Evolutionary conservation across 1,140 invertebrate genomes (phyloP).

Genomic region (Euwallacea fornicatus): DNA sequence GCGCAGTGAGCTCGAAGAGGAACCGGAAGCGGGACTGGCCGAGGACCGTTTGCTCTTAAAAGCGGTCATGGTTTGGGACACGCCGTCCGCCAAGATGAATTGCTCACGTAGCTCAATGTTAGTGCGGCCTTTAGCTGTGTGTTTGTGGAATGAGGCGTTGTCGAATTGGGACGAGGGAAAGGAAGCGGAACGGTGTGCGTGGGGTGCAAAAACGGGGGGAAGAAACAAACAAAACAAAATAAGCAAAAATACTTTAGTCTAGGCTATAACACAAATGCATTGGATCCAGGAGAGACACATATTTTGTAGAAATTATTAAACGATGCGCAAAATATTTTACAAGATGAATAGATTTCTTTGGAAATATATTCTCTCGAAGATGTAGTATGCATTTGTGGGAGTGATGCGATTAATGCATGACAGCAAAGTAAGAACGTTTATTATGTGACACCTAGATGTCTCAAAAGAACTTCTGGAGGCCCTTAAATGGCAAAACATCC

Average conservation of each 20-base stretch:
- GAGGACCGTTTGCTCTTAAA: constrained; percentile 89
- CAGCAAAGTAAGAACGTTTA: too few relatives aligned
- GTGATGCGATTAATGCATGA: too few relatives aligned
- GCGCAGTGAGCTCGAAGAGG: constrained; percentile 66
- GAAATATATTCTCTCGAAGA: too few relatives aligned
- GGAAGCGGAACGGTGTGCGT: constrained; percentile 14
- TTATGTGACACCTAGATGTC: too few relatives aligned
- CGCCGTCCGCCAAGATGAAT: constrained; percentile 96
- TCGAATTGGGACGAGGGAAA: constrained; percentile 33
- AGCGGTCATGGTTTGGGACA: constrained; percentile 95
- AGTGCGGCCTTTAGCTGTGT: constrained; percentile 96
- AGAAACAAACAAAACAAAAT: constrained; percentile 53
- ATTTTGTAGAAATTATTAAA: too few relatives aligned
- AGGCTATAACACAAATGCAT: constrained; percentile 8
- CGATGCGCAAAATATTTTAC: too few relatives aligned
- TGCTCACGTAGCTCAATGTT: constrained; percentile 98
- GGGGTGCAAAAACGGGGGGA: constrained; percentile 33
- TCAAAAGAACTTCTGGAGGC: too few relatives aligned
- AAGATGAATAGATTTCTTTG: too few relatives aligned
- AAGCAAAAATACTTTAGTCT: constrained; percentile 42
- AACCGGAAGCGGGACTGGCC: constrained; percentile 69
- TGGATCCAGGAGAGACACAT: too few relatives aligned
- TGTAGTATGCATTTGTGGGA: too few relatives aligned
- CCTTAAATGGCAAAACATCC: too few relatives aligned
- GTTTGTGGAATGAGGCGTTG: constrained; percentile 45